phyloP scores from a whole-genome alignment of 1,140 invertebrate species.

The Ylistrum balloti region DNA sequence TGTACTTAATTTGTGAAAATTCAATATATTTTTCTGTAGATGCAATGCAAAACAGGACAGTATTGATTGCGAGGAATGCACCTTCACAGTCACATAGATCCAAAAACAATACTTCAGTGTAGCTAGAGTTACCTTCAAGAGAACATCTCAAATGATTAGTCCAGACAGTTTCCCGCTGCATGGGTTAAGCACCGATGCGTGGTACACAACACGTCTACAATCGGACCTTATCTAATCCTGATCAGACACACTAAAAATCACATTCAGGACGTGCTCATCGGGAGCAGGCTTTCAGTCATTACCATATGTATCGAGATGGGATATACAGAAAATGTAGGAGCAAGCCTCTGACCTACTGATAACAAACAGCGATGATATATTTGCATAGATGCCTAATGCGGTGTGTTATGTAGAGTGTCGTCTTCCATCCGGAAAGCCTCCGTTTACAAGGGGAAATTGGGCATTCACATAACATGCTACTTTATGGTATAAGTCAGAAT shows the following conservation, averaged over 20 bases:
- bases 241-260: not conserved
- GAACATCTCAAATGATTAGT: not conserved
- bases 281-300: not conserved
- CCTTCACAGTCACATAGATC: no score
- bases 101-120: not conserved
- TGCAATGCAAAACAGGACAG: no score
- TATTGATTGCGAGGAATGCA: no score
- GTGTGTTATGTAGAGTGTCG: not conserved
- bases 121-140: not conserved
- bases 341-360: not conserved
- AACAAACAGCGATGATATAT: conserved; percentile 19
- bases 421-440: not conserved
- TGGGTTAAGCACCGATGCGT: not conserved
- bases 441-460: conserved; percentile 14
- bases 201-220: not conserved
- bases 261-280: not conserved
- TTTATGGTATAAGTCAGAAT: not conserved
- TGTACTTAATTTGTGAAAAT: no score
- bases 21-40: no score
- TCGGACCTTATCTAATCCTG: not conserved
- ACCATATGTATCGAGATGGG: conserved; percentile 4
- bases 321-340: not conserved
- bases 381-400: conserved; percentile 20
- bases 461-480: not conserved
- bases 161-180: not conserved